Evolutionary conservation across 37 sponge, comb jelly and placozoan species (phyloP), one percentile per base, ranked within the genome.

Genomic region (Sycon ciliatum): DNA sequence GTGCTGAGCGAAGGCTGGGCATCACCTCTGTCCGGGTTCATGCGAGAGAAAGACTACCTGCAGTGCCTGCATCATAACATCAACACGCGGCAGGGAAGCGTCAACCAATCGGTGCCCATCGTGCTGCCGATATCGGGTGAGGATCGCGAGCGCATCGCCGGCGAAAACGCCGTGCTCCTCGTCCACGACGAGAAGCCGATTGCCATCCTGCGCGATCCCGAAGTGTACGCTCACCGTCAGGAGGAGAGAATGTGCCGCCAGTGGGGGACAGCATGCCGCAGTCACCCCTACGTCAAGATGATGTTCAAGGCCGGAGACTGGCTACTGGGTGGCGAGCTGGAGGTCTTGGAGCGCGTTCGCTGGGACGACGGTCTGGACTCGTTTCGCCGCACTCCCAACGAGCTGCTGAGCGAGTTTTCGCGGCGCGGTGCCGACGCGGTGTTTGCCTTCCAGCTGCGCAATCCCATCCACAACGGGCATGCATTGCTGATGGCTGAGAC

Each of bases 391-490:
- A 97, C 90, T 22, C 99, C 99, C 29, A 76, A 73, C 31, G 93
- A 97, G 70, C 81, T 97, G 73, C 16, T 87, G 65, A 58, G 72
- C 1, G 89, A 88, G 73, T 92, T 97, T 77, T 68, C 61, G 31
- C 69, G 64, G 36, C 80, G 85, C 37, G 83, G 81, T 4, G 90
- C 99, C 52, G 99, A 97, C 76, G 94, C 99, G 34, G 90, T 92
- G 36, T 97, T 97, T 84, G 99, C 99, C 24, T 97, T 97, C 81
- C 99, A 97, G 58, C 87, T 97, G 58, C 78, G 99, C 29, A 97
- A 97, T 72, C 99, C 99, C 33, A 82, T 97, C 30, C 99, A 97
- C 75, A 97, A 97, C 65, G 99, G 99, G 3, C 99, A 97, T 35
- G 99, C 99, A 54, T 71, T 92, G 2, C 78, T 97, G 7, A 97